Evolutionary conservation across 2,888 invertebrate genomes (phyloP).

Genomic region (Microctonus hyperodae): DNA sequence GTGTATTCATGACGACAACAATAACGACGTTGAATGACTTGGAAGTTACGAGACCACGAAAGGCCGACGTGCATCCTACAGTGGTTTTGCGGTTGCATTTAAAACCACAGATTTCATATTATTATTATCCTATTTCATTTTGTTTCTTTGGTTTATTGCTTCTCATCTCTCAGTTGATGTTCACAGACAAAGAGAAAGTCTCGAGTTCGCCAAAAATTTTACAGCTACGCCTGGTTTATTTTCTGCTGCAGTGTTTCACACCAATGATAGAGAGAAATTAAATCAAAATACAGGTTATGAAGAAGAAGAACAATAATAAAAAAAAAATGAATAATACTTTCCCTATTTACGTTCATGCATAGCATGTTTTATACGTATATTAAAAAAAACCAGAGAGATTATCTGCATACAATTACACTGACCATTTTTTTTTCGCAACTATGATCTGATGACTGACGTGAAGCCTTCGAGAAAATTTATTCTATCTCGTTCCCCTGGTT

Average conservation of each 20-base stretch:
- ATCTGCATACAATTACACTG: constrained; percentile 7
- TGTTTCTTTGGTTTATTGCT: constrained; percentile 28
- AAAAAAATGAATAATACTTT: background rate
- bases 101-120: constrained; percentile 33
- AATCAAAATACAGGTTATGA: background rate
- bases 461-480: constrained; percentile 25
- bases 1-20: constrained; percentile 13
- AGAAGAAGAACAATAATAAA: constrained; percentile 6
- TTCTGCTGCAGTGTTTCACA: background rate
- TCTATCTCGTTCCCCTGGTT: background rate
- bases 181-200: constrained; percentile 24
- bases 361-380: background rate
- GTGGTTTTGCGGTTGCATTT: constrained; percentile 37
- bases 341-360: background rate
- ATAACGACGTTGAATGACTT: constrained; percentile 26
- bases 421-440: background rate
- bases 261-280: constrained; percentile 1
- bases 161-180: constrained; percentile 15
- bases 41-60: constrained; percentile 40
- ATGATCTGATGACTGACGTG: constrained; percentile 17
- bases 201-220: constrained; percentile 9
- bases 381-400: background rate
- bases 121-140: constrained; percentile 3
- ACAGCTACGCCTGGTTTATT: constrained; percentile 1
- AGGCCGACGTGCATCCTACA: constrained; percentile 30